Evolutionary conservation across 92 coral and sea anemone genomes (phyloP), one percentile per base, ranked within the genome.

Genomic region (Blastomussa wellsi): DNA sequence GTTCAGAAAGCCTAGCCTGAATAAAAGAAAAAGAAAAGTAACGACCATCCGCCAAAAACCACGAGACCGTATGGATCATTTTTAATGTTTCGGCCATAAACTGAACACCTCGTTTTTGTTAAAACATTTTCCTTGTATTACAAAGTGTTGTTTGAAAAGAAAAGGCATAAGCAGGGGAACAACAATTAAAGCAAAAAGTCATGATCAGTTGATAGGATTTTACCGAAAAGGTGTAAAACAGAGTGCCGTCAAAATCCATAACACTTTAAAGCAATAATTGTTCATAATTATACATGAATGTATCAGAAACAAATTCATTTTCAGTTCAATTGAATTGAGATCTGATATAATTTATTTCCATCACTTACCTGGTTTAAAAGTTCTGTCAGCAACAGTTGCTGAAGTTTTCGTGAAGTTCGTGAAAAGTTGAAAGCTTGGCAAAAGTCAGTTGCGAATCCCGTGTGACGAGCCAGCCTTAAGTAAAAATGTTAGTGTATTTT

Each of bases 291-390:
- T n/a, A 5, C 8, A 62, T 62, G 68, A 62, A 62, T 26, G 28
- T 0, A 9, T 62, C 32, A 62, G 68, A 0, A 28, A 2, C 35
- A 33, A 24, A 70, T 24, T 20, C 75, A 19, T 70, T 70, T 70
- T 70, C 26, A 14, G 10, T 13, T 26, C 22, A 14, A 24, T 8
- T 70, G 44, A 20, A 70, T 65, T 28, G 15, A 65, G 35, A 65
- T 28, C 16, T 65, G 16, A 26, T n/a, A 70, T 60, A 60, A 24
- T 60, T n/a, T 2, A 3, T 69, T 44, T 16, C 4, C 44, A 41
- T 44, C 39, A 76, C 80, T 76, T 76, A 76, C 80, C 80, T 41
- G 24, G 19, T 17, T 51, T 76, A 7, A 31, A 52, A 33, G 38
- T 76, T 72, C 24, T 24, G 22, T 7, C 39, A n/a, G 60, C 24